Evolutionary conservation across 30 jellyfish, hydroid and myxozoan species (phyloP).

Genomic region (Cassiopea andromeda): DNA sequence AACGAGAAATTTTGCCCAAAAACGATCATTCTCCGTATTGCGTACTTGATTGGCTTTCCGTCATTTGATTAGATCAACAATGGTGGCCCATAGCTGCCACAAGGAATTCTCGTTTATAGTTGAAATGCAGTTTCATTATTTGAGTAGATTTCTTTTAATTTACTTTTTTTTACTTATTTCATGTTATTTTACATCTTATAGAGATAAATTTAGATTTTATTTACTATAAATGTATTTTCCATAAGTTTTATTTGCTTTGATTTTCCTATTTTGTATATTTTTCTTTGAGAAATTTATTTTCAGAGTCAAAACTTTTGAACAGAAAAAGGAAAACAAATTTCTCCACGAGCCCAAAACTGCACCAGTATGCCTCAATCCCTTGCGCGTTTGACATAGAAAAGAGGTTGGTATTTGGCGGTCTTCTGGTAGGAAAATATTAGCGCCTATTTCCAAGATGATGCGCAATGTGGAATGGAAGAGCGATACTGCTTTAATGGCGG

Average conservation of each 20-base stretch:
- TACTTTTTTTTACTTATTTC: background rate
- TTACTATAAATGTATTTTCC: background rate
- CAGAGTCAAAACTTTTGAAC: background rate
- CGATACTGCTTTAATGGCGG: conserved; percentile 13
- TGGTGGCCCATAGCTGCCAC: conserved; percentile 57
- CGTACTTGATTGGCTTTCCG: too few species aligned
- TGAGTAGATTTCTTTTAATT: background rate
- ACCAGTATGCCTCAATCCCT: conserved; percentile 38
- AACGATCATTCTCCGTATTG: too few species aligned
- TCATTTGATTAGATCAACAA: background rate
- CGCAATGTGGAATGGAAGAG: conserved; percentile 26
- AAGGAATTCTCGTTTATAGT: background rate
- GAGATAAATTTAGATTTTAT: conserved; percentile 3
- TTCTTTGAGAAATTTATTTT: background rate
- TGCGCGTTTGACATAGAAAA: background rate
- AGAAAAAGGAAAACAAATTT: background rate
- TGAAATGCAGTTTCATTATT: background rate
- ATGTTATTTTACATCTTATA: background rate
- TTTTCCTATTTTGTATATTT: background rate
- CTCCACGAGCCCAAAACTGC: conserved; percentile 42
- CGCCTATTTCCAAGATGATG: background rate
- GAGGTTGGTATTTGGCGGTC: background rate
- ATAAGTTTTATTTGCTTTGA: background rate
- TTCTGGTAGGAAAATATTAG: background rate
- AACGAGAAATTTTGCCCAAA: too few species aligned